Percentiles rank a stretch among this genome's conserved stretches.
phyloP scores from a whole-genome alignment of 2,113 vertebrate species.

The Hemiprocne comata region DNA sequence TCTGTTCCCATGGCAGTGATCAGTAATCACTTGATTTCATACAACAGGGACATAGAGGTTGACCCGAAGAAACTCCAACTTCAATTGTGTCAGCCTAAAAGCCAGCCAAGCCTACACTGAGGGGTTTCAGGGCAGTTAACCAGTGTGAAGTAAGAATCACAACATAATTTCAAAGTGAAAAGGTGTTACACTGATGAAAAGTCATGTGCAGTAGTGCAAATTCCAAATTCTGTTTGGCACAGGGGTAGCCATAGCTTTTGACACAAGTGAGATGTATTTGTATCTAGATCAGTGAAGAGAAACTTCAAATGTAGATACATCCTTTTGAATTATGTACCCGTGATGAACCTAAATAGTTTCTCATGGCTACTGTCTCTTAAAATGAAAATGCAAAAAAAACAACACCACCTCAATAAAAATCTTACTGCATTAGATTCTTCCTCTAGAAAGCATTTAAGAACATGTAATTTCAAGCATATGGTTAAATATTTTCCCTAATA shows the following conservation, averaged over 20 bases:
- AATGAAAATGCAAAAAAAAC: neutral
- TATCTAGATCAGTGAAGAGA: neutral
- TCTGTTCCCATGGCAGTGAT: neutral
- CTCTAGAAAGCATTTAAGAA: slow-evolving; percentile 8
- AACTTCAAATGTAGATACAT: neutral
- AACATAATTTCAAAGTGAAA: neutral
- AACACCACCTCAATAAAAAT: neutral
- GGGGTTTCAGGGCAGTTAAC: neutral
- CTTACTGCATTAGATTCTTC: neutral
- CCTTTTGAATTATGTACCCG: neutral
- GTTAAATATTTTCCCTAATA: slow-evolving; percentile 29
- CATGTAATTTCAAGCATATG: slow-evolving; percentile 38
- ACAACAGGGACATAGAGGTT: neutral
- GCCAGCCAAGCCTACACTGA: neutral
- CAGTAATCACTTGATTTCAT: neutral
- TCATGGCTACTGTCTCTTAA: neutral
- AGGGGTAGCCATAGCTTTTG: neutral
- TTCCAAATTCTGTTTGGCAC: neutral
- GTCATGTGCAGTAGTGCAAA: neutral
- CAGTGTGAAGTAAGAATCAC: neutral
- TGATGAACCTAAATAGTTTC: neutral
- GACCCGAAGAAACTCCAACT: neutral
- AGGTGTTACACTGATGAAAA: neutral
- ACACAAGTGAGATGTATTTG: neutral
- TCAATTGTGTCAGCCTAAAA: neutral